Conservation (phyloP, 2,113 vertebrate species). For the Vulpes lagopus region DNA sequence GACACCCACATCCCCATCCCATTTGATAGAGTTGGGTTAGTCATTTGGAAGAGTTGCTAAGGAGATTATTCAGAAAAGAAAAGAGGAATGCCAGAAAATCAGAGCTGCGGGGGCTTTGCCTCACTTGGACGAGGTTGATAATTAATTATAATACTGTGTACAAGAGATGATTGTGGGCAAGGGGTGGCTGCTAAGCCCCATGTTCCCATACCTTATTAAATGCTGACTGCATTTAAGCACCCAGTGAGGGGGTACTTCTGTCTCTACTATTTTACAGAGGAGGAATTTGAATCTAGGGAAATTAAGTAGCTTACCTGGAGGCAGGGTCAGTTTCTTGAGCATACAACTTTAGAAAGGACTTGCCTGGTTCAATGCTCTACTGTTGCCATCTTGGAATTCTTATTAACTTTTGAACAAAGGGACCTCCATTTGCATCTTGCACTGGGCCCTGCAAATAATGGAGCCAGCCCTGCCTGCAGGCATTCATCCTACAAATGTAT, state of each 20-base stretch:
- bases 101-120: background rate
- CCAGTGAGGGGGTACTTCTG: background rate
- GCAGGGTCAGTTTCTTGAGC: background rate
- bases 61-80: slow-evolving; percentile 51
- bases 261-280: background rate
- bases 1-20: slow-evolving; percentile 69
- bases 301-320: background rate
- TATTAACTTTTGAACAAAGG: background rate
- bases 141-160: background rate
- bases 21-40: slow-evolving; percentile 65
- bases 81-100: slow-evolving; percentile 30
- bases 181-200: background rate
- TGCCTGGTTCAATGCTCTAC: background rate
- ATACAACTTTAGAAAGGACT: background rate
- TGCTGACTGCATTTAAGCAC: background rate
- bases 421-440: background rate
- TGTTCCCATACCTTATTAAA: background rate
- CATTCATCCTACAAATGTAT: background rate
- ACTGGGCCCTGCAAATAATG: background rate
- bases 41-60: slow-evolving; percentile 70
- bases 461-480: background rate
- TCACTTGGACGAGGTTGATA: background rate
- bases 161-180: background rate
- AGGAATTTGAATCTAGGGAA: background rate
- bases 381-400: background rate